Evolutionary conservation across 1,140 invertebrate species (phyloP).

Genomic region (Berghia stephanieae): DNA sequence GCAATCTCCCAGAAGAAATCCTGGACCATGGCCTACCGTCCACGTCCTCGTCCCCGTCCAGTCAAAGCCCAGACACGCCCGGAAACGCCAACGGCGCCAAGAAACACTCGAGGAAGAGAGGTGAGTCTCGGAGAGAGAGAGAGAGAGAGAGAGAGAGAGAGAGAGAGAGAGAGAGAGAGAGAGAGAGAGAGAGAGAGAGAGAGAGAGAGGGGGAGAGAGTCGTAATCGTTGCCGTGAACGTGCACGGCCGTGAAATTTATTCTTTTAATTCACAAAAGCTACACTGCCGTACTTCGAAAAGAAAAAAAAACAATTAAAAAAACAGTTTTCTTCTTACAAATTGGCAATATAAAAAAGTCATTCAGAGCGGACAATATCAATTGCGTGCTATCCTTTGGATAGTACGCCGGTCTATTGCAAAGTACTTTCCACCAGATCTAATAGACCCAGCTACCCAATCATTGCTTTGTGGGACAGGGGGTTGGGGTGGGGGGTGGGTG

Average conservation of each 20-base stretch:
- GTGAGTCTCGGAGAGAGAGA: slow-evolving; percentile 19
- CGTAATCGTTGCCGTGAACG: no score
- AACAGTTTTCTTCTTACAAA: not conserved
- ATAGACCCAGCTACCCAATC: no score
- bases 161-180: not conserved
- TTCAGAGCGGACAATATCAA: not conserved
- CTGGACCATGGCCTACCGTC: slow-evolving; percentile 25
- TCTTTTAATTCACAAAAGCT: no score
- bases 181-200: not conserved
- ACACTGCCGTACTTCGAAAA: not conserved
- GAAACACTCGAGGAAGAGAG: slow-evolving; percentile 29
- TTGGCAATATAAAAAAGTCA: not conserved
- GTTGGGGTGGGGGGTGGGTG: no score
- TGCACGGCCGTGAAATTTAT: no score
- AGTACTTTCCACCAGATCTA: no score
- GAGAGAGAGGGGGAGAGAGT: not conserved
- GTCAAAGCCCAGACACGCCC: slow-evolving; percentile 31
- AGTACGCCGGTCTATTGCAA: no score
- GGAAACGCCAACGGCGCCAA: slow-evolving; percentile 28
- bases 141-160: slow-evolving; percentile 8
- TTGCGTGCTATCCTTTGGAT: no score
- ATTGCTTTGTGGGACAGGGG: no score
- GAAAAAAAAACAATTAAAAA: slow-evolving; percentile 3
- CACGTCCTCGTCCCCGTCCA: slow-evolving; percentile 8
- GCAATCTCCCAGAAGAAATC: slow-evolving; percentile 31